Conservation (phyloP, 2,113 vertebrate genomes). For the Syngnathus floridae region DNA sequence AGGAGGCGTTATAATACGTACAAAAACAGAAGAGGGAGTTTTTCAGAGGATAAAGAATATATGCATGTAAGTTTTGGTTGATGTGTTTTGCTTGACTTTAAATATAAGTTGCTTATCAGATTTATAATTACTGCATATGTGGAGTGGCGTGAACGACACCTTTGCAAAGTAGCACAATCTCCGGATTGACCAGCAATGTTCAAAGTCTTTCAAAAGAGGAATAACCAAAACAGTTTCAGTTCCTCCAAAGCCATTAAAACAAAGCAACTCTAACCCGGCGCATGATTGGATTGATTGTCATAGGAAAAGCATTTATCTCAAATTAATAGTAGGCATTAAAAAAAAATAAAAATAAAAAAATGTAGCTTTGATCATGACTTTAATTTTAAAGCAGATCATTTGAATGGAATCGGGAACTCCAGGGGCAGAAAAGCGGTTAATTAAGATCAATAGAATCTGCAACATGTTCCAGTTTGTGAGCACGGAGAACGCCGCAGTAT, state of each 20-base stretch:
- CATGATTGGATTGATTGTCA: slow-evolving; percentile 49
- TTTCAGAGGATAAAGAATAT: too few species aligned
- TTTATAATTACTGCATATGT: too few species aligned
- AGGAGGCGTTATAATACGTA: too few species aligned
- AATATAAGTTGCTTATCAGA: too few species aligned
- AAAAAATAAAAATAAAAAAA: slow-evolving; percentile 26
- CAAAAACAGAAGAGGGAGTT: too few species aligned
- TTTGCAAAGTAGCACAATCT: too few species aligned
- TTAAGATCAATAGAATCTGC: slow-evolving; percentile 44
- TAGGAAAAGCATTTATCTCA: slow-evolving; percentile 30
- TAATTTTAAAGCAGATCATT: slow-evolving; percentile 30
- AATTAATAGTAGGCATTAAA: slow-evolving; percentile 40
- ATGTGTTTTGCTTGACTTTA: too few species aligned
- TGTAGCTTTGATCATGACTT: slow-evolving; percentile 38
- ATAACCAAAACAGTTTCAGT: not conserved
- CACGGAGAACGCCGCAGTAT: slow-evolving; percentile 43
- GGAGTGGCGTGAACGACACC: too few species aligned
- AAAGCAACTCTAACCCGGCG: slow-evolving; percentile 3
- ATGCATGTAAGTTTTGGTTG: too few species aligned
- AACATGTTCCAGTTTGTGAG: slow-evolving; percentile 42
- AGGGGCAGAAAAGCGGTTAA: slow-evolving; percentile 47
- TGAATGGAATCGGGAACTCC: slow-evolving; percentile 27
- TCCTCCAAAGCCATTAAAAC: not conserved
- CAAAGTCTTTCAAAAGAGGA: not conserved
- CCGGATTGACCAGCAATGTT: too few species aligned